Base-by-base conservation (phyloP, 53 echinoderm and acorn worm genomes). In the Actinopyga echinites region DNA sequence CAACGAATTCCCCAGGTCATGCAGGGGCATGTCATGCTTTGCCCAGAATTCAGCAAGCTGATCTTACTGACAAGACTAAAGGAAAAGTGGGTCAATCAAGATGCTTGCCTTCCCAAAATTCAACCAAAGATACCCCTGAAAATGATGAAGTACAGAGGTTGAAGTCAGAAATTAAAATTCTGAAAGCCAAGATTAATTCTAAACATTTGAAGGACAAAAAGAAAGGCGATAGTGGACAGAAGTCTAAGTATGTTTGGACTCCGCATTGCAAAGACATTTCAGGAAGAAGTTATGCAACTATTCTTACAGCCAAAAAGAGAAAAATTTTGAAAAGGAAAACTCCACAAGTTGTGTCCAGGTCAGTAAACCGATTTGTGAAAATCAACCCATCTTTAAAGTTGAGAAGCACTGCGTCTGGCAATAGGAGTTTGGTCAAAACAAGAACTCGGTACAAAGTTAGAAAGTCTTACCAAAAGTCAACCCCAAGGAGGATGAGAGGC, bases 401-500 rank as follows among this genome's bases (percentile, higher is more conserved):
- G 9, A 28, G 29, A 20, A 20, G 37, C n/a, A 19, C 30, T 33
- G 6, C 37, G 53, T 10, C 75, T 8, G 55, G 75, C 30, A 75
- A 54, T 15, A 75, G 30, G 75, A 75, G 75, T 31, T 54, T 75
- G 55, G 52, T 52, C 75, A 53, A 75, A 28, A 75, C 56, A 3
- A 52, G 75, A 30, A 75, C 52, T 29, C 22, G 75, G 11, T 75
- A 54, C 26, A 75, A 75, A 75, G 75, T 75, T 8, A 40, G 74
- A 28, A 40, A 42, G 25, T 54, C 75, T 54, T 30, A 15, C 44
- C 44, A 6, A 44, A 44, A 44, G 44, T 44, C 44, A 44, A 44
- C 44, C 12, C 11, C 44, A 11, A 44, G 12, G 12, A 44, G 11
- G 44, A 11, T 44, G 44, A 44, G 12, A 44, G 44, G 44, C 12